Evolutionary conservation across 2,797 vertebrate genomes (phyloP), one percentile per base, ranked within the genome.

Genomic region (Podarcis siculus): DNA sequence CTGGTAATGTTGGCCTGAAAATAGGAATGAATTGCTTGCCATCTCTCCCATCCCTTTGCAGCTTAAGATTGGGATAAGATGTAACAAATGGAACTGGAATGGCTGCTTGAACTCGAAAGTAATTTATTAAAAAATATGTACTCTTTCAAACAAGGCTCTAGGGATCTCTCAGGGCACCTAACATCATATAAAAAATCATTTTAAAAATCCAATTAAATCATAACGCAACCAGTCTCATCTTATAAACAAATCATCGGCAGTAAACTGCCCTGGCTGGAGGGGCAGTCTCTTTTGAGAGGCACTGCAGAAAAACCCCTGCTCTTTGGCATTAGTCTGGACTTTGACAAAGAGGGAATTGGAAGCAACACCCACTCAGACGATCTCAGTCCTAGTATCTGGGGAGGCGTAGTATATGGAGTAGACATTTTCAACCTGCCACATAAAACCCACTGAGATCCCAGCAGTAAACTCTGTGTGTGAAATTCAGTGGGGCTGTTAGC

Each of bases 1-100:
- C 76, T 49, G 35, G 32, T 30, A 5, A 64, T 91, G 89, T 37
- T 61, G 66, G 0, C 79, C 19, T 86, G 35, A 79, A 92, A 82
- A 85, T 1, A 8, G 66, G 75, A 83, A 9, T 79, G 23, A 83
- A 91, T 87, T 71, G 9, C 35, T 3, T 35, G 39, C 39, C 64
- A 19, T 71, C 49, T 45, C 69, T 49, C 15, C 42, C 0, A 82
- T 90, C 79, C 30, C 32, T 15, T 1, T 35, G 39, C 37, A 35
- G 32, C 35, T 58, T 79, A 12, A 90, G 79, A 82, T 66, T 71
- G 66, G 81, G 61, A 8, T 8, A 1, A 19, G 25, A 8, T 7
- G 0, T 0, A 0, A 76, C 87, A 82, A 15, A 58, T 55, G 15
- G 75, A 75, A 82, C 35, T 9, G n/a, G 27, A 76, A 45, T 82